Conservation (phyloP, 2,797 vertebrate genomes). For the Cacajao melanocephalus region DNA sequence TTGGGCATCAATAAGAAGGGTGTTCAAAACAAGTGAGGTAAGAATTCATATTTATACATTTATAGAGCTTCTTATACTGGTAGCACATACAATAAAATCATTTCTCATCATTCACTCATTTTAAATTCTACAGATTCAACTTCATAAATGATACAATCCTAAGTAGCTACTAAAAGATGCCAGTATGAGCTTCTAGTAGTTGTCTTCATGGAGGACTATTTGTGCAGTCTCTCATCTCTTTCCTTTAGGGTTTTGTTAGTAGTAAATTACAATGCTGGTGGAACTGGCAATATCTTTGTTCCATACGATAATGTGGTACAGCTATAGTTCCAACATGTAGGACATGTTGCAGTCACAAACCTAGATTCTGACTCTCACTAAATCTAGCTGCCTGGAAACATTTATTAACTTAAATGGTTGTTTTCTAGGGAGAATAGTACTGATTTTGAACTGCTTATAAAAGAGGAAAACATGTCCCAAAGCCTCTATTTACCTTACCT, state of each 20-base stretch:
- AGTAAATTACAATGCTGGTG: not conserved
- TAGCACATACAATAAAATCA: not conserved
- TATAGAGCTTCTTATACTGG: not conserved
- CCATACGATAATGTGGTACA: too few relatives aligned
- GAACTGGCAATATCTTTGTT: not conserved
- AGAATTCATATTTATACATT: not conserved
- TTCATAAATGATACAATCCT: not conserved
- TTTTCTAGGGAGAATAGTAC: not conserved
- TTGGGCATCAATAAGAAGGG: not conserved
- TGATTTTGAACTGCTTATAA: not conserved
- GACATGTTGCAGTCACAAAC: not conserved
- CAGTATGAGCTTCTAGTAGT: not conserved
- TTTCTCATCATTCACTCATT: not conserved
- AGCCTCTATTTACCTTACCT: conserved; percentile 84
- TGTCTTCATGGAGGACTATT: not conserved
- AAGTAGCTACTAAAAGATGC: not conserved
- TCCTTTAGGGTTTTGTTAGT: not conserved
- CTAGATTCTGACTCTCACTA: not conserved
- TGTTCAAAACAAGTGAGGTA: conserved; percentile 35
- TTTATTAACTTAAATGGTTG: not conserved
- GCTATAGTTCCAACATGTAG: not conserved
- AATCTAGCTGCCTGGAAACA: not conserved
- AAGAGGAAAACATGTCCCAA: not conserved
- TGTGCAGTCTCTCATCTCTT: not conserved
- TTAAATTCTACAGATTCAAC: not conserved